phyloP scores from a whole-genome alignment of 2,888 invertebrate genomes.

The Didymodactylos carnosus region DNA sequence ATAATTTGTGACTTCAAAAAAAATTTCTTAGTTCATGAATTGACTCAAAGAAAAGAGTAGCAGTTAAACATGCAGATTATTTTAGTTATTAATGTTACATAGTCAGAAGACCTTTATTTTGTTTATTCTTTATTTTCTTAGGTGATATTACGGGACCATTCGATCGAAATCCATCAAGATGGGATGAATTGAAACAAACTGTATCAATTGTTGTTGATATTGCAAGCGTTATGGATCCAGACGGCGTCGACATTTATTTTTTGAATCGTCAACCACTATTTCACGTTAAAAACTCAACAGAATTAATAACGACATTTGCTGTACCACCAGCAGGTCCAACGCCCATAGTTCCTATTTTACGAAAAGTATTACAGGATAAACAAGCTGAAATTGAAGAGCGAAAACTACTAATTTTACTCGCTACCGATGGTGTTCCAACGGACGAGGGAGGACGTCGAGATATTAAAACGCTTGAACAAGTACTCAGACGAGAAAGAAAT shows the following conservation, averaged over 20 bases:
- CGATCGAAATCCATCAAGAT: slow-evolving; percentile 1
- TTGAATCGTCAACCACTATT: slow-evolving; percentile 2
- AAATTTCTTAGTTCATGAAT: not conserved
- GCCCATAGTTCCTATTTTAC: not conserved
- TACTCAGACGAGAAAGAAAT: not conserved
- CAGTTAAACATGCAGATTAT: too few species aligned
- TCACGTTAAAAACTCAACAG: not conserved
- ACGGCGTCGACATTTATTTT: slow-evolving; percentile 8
- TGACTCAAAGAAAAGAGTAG: not conserved
- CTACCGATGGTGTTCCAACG: slow-evolving; percentile 12
- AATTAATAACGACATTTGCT: not conserved
- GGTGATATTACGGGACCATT: not conserved
- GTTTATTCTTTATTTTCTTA: not conserved
- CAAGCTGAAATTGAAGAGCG: slow-evolving; percentile 1
- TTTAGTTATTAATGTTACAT: too few species aligned
- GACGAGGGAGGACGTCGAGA: slow-evolving; percentile 4
- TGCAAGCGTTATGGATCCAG: not conserved
- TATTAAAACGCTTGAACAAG: slow-evolving; percentile 1
- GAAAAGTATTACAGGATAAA: not conserved
- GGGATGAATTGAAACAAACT: slow-evolving; percentile 12
- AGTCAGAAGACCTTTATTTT: too few species aligned
- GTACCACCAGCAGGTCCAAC: slow-evolving; percentile 2
- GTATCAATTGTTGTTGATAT: slow-evolving; percentile 8
- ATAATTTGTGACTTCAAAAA: not conserved
- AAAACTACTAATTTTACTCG: slow-evolving; percentile 7